Conservation (phyloP, 2,113 vertebrate species). For the Odontesthes bonariensis region DNA sequence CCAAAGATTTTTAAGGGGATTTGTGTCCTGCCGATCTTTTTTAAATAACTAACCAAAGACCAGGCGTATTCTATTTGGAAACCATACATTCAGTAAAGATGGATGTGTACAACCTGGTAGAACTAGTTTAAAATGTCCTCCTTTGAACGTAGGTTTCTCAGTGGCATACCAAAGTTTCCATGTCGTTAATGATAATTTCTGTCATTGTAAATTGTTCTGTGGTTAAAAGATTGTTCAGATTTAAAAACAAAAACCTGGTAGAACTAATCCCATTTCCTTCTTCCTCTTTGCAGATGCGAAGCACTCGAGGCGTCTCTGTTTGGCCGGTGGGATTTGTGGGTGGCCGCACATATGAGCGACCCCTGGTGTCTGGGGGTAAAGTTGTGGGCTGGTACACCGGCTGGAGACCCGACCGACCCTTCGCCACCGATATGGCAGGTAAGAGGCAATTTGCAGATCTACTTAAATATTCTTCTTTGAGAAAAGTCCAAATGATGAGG, state of each 20-base stretch:
- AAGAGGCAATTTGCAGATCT: constrained; percentile 48
- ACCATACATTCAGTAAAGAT: background rate
- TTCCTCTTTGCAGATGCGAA: constrained; percentile 88
- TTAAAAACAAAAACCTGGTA: too few species aligned
- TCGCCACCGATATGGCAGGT: constrained; percentile 99
- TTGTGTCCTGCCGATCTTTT: constrained; percentile 12
- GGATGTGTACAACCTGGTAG: background rate
- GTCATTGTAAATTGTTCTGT: too few species aligned
- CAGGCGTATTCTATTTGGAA: background rate
- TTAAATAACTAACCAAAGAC: background rate
- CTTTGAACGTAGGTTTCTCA: too few species aligned
- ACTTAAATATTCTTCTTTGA: background rate
- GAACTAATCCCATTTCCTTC: background rate
- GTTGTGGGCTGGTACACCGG: constrained; percentile 99
- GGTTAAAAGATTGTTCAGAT: too few species aligned
- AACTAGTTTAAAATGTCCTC: too few species aligned
- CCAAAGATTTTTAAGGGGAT: background rate
- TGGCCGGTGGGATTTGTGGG: constrained; percentile 98
- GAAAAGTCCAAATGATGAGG: background rate
- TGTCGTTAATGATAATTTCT: too few species aligned
- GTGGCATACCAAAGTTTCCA: too few species aligned
- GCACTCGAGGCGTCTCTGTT: constrained; percentile 91
- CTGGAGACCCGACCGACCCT: constrained; percentile 96
- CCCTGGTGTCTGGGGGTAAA: constrained; percentile 91
- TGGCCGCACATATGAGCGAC: constrained; percentile 94